These are phyloP conservation scores for Gonatopus flavifemur DNA, from an alignment of 1,140 invertebrate genomes.

Conservation along the genomic window DNA sequence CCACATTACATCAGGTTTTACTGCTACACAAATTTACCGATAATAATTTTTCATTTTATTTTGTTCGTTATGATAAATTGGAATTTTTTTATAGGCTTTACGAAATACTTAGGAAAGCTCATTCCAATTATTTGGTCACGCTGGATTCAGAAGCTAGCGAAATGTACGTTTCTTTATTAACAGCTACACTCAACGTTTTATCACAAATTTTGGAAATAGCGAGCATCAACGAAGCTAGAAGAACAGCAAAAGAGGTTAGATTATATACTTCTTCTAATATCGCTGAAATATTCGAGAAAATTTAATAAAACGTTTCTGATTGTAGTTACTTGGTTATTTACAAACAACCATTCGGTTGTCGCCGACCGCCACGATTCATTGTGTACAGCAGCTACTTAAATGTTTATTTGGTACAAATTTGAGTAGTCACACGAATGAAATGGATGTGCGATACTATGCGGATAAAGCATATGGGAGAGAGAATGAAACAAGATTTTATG, in stretches of 20 bases:
- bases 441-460: slow-evolving; percentile 30
- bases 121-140: slow-evolving; percentile 80
- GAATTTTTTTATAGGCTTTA: no score
- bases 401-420: slow-evolving; percentile 82
- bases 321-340: slow-evolving; percentile 75
- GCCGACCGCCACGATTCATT: slow-evolving; percentile 71
- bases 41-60: no score
- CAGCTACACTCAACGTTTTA: slow-evolving; percentile 67
- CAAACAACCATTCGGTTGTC: slow-evolving; percentile 72
- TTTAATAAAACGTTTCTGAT: no score
- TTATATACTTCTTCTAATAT: no score
- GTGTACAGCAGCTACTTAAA: slow-evolving; percentile 82
- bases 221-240: slow-evolving; percentile 71
- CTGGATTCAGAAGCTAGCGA: slow-evolving; percentile 72
- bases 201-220: slow-evolving; percentile 77
- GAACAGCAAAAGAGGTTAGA: slow-evolving; percentile 80
- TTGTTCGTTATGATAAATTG: no score
- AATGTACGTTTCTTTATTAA: slow-evolving; percentile 73
- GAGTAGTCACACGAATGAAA: slow-evolving; percentile 65
- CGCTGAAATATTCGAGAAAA: no score
- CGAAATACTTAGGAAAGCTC: slow-evolving; percentile 72
- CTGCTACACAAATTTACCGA: no score
- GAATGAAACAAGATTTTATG: slow-evolving; percentile 41
- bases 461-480: slow-evolving; percentile 21
- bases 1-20: slow-evolving; percentile 80